phyloP scores from a whole-genome alignment of 2,797 vertebrate species.

The Ptychobarbus kaznakovi region DNA sequence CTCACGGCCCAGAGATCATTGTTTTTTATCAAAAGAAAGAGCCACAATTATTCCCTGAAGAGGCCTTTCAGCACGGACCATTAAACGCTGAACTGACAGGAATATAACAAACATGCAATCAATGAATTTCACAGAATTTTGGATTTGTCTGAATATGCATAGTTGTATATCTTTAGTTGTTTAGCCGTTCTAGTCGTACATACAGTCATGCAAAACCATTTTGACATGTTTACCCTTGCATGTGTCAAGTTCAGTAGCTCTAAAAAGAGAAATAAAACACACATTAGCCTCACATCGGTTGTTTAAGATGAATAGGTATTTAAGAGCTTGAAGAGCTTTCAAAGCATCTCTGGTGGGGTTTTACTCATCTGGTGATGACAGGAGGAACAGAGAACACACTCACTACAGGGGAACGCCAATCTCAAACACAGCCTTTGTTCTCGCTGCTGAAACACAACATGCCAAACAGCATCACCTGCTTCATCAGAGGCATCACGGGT shows the following conservation, averaged over 20 bases:
- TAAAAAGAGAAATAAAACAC: not conserved
- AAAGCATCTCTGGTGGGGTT: conserved; percentile 65
- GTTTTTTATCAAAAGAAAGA: conserved; percentile 44
- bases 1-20: conserved; percentile 56
- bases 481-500: conserved; percentile 40
- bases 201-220: not conserved
- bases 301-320: conserved; percentile 69
- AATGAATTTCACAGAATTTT: not conserved
- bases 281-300: conserved; percentile 54
- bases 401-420: conserved; percentile 42
- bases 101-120: not conserved
- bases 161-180: not conserved
- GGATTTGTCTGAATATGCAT: not conserved
- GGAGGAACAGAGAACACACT: conserved; percentile 57
- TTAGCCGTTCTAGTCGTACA: not conserved
- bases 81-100: conserved; percentile 14
- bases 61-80: conserved; percentile 43
- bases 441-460: conserved; percentile 32
- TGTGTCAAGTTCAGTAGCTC: conserved; percentile 19
- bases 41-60: conserved; percentile 53
- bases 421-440: conserved; percentile 18
- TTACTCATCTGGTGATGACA: conserved; percentile 68
- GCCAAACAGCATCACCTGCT: conserved; percentile 54
- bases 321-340: conserved; percentile 64
- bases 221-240: not conserved